Evolutionary conservation across 2,888 invertebrate genomes (phyloP), one percentile per base, ranked within the genome.

Genomic region (Drosophila suboccidentalis): DNA sequence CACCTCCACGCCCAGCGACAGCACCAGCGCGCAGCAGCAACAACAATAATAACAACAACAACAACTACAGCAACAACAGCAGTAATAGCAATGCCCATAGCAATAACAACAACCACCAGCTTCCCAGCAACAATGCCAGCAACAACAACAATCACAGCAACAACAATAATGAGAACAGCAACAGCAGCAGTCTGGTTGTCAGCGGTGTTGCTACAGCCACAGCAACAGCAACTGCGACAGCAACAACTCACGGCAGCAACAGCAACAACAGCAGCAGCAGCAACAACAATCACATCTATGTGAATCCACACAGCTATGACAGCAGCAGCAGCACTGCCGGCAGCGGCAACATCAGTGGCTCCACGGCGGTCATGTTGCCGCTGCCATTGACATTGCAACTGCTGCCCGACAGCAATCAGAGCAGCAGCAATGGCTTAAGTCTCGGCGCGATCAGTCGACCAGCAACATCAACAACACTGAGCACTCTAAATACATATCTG

Each of bases 401-500:
- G 43, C 58, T 41, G 61, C 72, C 17, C 19, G 39, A 22, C 11
- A 60, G 41, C 55, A 85, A 79, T 57, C 71, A 58, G 67, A 50
- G 60, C 54, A 68, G 13, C 61, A 65, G 50, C 57, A 76, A 66
- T 13, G 69, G 73, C 13, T 22, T 71, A 6, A 85, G 78, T 11
- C 75, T 81, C n/a, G 87, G 83, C 5, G 87, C 86, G 54, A 74
- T 86, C 26, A 84, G 87, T 43, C 85, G 82, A 1, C 68, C 69
- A 1, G 50, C 59, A 10, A 92, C 92, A 34, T 91, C 92, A 41
- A 91, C 91, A 39, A 92, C 92, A 36, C 71, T 92, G 61, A 92
- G 91, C 80, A 92, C 92, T 22, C 81, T 92, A 26, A 92, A 92
- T 72, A 92, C 92, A 91, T 92, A 92, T 92, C 92, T 92, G 11